A percentile compares a stretch with the other conserved stretches of the same genome.
Evolutionary conservation across 1,140 invertebrate species (phyloP).

Genomic region (Gonatopus flavifemur): DNA sequence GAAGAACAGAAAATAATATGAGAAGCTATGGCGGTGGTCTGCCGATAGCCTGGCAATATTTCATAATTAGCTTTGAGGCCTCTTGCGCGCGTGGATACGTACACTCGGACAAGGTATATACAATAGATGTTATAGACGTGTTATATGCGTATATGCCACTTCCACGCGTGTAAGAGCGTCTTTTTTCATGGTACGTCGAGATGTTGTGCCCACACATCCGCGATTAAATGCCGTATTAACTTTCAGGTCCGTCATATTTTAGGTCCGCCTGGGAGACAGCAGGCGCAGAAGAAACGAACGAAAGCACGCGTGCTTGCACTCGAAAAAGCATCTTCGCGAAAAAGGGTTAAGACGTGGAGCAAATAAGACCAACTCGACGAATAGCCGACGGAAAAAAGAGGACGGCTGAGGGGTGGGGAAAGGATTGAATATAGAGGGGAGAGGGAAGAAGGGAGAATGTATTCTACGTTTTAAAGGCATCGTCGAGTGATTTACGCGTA

Average conservation of each 20-base stretch:
- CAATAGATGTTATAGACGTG: not conserved
- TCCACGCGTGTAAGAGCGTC: conserved; percentile 19
- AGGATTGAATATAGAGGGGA: not conserved
- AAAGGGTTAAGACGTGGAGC: conserved; percentile 30
- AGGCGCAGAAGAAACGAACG: conserved; percentile 7
- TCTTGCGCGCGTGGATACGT: conserved; percentile 10
- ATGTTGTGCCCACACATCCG: conserved; percentile 48
- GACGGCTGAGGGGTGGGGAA: conserved; percentile 6
- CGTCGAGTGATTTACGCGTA: conserved; percentile 49
- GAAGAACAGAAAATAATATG: not conserved
- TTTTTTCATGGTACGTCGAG: conserved; percentile 33
- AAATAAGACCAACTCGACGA: conserved; percentile 31
- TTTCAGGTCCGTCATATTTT: conserved; percentile 41
- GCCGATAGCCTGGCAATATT: conserved; percentile 44
- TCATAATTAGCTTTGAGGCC: conserved; percentile 49
- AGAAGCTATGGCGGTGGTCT: conserved; percentile 35
- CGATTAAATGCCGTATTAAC: conserved; percentile 51
- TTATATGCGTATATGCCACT: conserved; percentile 6
- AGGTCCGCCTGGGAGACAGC: conserved; percentile 13
- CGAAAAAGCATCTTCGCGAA: conserved; percentile 26
- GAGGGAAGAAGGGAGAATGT: conserved; percentile 12
- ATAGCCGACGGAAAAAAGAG: conserved; percentile 1
- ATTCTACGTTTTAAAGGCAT: conserved; percentile 37
- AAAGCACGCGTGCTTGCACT: conserved; percentile 15
- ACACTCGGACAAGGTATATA: not conserved